Base-by-base conservation (phyloP, 1,140 invertebrate species). In the Zaprionus lachaisei region DNA sequence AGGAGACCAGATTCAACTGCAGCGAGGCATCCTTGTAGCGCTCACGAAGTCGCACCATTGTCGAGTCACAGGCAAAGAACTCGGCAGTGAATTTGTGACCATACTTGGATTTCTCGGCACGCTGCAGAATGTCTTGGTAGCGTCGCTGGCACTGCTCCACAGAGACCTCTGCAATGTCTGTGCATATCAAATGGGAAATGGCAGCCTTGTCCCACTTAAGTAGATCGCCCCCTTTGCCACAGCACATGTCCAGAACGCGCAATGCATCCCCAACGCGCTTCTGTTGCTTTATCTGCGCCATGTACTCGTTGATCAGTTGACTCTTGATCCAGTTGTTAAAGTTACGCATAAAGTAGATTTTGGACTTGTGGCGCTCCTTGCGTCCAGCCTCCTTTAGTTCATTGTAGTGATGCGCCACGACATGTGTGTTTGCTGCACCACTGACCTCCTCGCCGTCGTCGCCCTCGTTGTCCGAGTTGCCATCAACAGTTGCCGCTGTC, bases 311-410 rank as follows among this genome's bases (percentile, higher is more conserved):
- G 81, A 99, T 99, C 1, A 99, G 93, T 94, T 98, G 97, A 93
- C 97, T 94, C 94, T 99, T 99, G 9, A 99, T 96, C 99, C 99
- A 99, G 93, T 99, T 99, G 93, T 99, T 99, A 91, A 99, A 99
- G 93, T 99, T 99, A 77, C 99, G 95, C 94, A 99, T 94, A 90
- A 97, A 96, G 84, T 98, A 96, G 77, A 99, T 99, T 24, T 97
- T 95, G 47, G 98, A 99, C 84, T 97, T 95, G 72, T 95, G 96
- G 58, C 99, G 94, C 74, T 96, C 95, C 54, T 94, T 95, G 9
- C 97, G 92, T 0, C 97, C 98, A 77, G 96, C 96, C 71, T 99
- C 97, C 93, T 96, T 95, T 4, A 98, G 87, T 41, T 95, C 94
- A 93, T 99, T 98, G 90, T 99, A 98, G 94, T 98, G 97, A 22